Percentiles rank a stretch among this genome's conserved stretches.
These are phyloP conservation scores for Pygocentrus nattereri DNA, from an alignment of 2,797 vertebrate species.

Conservation along the genomic window DNA sequence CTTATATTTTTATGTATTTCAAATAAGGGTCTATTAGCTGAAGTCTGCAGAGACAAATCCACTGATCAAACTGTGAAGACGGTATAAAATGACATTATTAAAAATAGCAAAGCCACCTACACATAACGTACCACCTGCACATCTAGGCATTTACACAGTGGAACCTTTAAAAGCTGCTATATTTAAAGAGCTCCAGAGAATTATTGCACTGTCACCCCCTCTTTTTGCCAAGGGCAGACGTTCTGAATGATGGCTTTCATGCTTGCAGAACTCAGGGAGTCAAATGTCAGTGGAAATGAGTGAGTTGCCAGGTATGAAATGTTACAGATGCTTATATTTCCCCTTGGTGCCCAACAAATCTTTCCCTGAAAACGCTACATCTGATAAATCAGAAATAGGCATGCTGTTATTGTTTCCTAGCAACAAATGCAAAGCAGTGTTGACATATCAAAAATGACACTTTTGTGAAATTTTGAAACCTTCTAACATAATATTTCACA, in stretches of 20 bases:
- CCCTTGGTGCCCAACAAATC: slow-evolving; percentile 11
- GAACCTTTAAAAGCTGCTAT: background rate
- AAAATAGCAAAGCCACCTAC: background rate
- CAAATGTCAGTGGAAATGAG: background rate
- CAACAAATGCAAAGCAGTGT: background rate
- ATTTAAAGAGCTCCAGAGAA: background rate
- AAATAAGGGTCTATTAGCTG: background rate
- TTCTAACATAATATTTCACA: background rate
- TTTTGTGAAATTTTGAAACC: background rate
- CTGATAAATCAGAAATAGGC: background rate
- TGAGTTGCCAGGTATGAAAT: background rate
- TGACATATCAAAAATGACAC: background rate
- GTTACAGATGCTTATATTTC: slow-evolving; percentile 5
- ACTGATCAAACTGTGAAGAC: background rate
- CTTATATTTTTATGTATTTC: background rate
- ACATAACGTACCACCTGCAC: background rate
- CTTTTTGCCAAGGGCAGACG: slow-evolving; percentile 5
- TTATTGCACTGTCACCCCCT: background rate
- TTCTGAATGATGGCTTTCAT: background rate
- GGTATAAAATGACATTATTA: background rate
- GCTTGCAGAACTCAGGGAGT: background rate
- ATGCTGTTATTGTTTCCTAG: slow-evolving; percentile 13
- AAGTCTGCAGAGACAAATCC: background rate
- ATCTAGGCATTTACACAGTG: background rate
- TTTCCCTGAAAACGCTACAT: background rate